A percentile compares a stretch with the other conserved stretches of the same genome.
Conservation (phyloP, 30 jellyfish, hydroid and myxozoan genomes). For the Aurelia aurita complex sp. Pacific region DNA sequence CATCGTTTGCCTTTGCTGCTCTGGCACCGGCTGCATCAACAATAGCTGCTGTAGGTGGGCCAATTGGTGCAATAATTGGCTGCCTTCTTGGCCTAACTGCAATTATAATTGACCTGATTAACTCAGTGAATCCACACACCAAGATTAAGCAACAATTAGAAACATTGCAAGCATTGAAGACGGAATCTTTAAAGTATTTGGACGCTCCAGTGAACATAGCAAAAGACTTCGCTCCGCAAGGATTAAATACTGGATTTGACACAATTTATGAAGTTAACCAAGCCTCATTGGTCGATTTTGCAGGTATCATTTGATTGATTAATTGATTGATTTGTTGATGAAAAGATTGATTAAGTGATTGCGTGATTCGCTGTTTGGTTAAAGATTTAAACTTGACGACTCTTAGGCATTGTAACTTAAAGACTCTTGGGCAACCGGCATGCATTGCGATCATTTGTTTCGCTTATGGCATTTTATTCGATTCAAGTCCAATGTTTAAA, state of each 20-base stretch:
- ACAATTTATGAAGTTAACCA: constrained; percentile 9
- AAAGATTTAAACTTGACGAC: too few relatives aligned
- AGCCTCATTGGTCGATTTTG: background rate
- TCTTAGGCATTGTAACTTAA: too few relatives aligned
- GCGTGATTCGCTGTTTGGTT: too few relatives aligned
- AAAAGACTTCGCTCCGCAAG: background rate
- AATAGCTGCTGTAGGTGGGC: constrained; percentile 23
- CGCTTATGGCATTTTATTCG: too few relatives aligned
- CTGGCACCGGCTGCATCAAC: constrained; percentile 19
- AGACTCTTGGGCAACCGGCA: too few relatives aligned
- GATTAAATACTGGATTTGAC: background rate
- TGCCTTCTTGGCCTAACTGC: background rate
- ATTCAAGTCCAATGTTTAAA: too few relatives aligned
- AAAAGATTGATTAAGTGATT: too few relatives aligned
- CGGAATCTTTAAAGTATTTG: background rate
- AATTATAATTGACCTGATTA: background rate
- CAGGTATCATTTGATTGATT: background rate
- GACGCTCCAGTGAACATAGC: background rate
- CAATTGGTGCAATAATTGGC: constrained; percentile 16
- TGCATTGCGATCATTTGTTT: too few relatives aligned
- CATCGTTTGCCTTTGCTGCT: constrained; percentile 12
- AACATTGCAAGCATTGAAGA: background rate
- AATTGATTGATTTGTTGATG: too few relatives aligned
- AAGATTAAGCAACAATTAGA: background rate
- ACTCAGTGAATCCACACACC: background rate